phyloP scores from a whole-genome alignment of 2,113 vertebrate species.

The Uropsilus gracilis region DNA sequence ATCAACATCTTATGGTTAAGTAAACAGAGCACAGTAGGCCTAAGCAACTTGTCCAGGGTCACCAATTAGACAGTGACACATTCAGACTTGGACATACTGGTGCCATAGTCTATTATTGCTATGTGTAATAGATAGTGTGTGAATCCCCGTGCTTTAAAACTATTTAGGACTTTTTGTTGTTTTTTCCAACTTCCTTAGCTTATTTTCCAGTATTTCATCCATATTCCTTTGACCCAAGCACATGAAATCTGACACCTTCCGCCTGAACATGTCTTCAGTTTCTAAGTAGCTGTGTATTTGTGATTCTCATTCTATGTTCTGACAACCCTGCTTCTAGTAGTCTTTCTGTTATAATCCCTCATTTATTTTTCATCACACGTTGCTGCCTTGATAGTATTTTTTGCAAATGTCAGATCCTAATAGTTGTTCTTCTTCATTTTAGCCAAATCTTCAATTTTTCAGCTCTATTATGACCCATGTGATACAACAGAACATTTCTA shows the following conservation, averaged over 20 bases:
- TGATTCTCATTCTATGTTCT: background rate
- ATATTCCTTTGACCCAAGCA: background rate
- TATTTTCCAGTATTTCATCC: background rate
- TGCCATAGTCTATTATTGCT: background rate
- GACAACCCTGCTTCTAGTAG: background rate
- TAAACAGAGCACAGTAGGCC: background rate
- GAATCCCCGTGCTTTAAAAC: background rate
- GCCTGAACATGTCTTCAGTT: background rate
- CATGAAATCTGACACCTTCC: background rate
- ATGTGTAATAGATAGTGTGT: background rate
- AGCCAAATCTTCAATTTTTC: background rate
- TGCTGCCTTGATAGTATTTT: background rate
- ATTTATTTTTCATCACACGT: background rate
- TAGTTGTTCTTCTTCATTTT: background rate
- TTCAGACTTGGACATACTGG: background rate
- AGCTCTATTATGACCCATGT: background rate
- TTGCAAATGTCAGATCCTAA: background rate
- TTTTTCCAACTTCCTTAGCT: background rate
- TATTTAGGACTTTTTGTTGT: background rate
- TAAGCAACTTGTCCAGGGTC: background rate
- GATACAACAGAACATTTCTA: background rate
- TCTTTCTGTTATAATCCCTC: background rate
- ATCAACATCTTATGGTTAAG: background rate
- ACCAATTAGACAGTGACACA: background rate
- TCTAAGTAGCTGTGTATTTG: background rate